Conservation (phyloP, 1,140 invertebrate species). For the Eubasilissa regina region DNA sequence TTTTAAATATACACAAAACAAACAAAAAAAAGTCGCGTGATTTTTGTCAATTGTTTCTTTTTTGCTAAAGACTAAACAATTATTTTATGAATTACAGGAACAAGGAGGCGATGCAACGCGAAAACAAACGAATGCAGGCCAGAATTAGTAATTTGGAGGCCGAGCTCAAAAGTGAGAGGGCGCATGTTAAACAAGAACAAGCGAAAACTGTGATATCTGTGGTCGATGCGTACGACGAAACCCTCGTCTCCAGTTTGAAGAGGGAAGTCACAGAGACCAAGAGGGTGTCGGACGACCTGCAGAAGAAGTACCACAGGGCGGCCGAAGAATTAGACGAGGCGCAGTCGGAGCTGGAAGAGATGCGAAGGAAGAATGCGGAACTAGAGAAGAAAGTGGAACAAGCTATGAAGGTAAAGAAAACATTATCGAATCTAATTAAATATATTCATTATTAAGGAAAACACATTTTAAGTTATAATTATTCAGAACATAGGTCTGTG, state of each 20-base stretch:
- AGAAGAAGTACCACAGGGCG: constrained; percentile 82
- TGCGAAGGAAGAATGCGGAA: constrained; percentile 81
- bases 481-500: too few relatives aligned
- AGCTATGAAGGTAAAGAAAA: constrained; percentile 71
- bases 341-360: constrained; percentile 84
- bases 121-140: constrained; percentile 86
- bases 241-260: constrained; percentile 79
- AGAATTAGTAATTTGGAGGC: constrained; percentile 85
- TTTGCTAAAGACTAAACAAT: too few relatives aligned
- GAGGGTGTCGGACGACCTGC: constrained; percentile 84
- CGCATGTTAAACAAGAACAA: constrained; percentile 74
- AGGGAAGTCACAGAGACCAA: constrained; percentile 83
- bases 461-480: too few relatives aligned
- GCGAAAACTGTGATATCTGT: constrained; percentile 75
- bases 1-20: too few relatives aligned
- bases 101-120: constrained; percentile 87
- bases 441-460: too few relatives aligned
- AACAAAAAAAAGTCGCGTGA: too few relatives aligned
- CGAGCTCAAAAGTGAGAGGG: constrained; percentile 80
- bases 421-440: too few relatives aligned
- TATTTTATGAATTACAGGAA: constrained; percentile 71
- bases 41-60: too few relatives aligned
- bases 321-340: constrained; percentile 84
- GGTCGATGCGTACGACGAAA: constrained; percentile 73
- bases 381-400: constrained; percentile 82